Conservation (phyloP, 1,140 invertebrate genomes). For the Tetraneura akinire region DNA sequence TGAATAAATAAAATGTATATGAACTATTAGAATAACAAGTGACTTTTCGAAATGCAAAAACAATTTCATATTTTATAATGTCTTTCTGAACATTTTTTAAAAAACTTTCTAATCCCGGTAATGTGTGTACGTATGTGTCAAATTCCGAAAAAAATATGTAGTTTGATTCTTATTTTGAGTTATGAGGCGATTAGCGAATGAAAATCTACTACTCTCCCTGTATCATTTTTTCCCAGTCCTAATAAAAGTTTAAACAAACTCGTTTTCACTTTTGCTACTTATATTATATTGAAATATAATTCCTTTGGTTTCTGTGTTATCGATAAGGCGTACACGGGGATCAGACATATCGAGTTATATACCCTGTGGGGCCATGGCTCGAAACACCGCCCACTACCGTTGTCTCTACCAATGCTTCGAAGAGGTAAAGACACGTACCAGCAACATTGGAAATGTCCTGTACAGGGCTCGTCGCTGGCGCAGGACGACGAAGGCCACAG, state of each 20-base stretch:
- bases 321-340: not conserved
- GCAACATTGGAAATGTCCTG: not conserved
- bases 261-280: not conserved
- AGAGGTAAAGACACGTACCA: not conserved
- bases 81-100: not conserved
- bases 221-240: not conserved
- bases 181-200: constrained; percentile 48
- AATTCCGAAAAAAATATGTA: constrained; percentile 24
- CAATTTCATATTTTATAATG: not conserved
- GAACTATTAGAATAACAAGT: no score
- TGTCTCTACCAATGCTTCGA: not conserved
- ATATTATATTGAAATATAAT: not conserved
- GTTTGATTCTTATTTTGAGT: constrained; percentile 34
- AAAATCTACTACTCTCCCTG: constrained; percentile 1
- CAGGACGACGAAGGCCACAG: not conserved
- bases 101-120: not conserved
- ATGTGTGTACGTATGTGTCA: no score
- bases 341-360: constrained; percentile 16
- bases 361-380: not conserved
- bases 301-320: not conserved
- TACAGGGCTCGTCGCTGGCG: not conserved
- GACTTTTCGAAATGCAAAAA: constrained; percentile 10
- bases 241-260: constrained; percentile 8
- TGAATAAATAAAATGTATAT: no score
- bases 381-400: not conserved